Percentiles rank a stretch among this genome's conserved stretches.
Evolutionary conservation across 2,113 vertebrate genomes (phyloP).

Genomic region (Ctenomys sociabilis): DNA sequence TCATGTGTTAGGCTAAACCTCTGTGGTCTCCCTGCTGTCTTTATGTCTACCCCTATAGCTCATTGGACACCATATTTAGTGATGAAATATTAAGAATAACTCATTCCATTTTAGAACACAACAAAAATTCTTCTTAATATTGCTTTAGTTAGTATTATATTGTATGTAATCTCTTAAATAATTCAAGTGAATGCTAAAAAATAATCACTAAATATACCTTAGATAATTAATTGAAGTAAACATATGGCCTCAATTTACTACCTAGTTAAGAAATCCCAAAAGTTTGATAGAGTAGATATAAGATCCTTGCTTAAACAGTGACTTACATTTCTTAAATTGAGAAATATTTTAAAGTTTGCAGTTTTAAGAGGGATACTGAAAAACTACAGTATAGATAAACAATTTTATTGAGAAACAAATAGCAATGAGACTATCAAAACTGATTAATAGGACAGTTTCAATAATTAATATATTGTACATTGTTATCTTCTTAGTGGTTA

Average conservation of each 20-base stretch:
- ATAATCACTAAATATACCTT: neutral
- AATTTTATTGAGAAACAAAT: no score
- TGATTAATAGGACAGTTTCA: no score
- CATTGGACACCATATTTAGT: neutral
- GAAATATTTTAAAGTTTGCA: neutral
- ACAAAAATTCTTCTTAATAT: neutral
- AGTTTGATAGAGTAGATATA: neutral
- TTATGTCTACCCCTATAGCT: neutral
- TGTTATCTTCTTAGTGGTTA: no score
- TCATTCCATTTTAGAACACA: neutral
- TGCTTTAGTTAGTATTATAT: neutral
- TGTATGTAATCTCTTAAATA: neutral
- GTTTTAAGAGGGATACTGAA: neutral
- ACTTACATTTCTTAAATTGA: neutral
- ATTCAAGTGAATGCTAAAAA: constrained; percentile 12
- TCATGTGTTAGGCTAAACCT: neutral
- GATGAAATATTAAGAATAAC: neutral
- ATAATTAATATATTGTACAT: no score
- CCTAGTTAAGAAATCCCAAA: neutral
- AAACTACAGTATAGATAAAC: neutral
- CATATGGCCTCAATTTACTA: neutral
- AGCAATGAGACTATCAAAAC: no score
- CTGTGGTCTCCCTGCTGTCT: neutral
- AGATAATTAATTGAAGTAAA: neutral
- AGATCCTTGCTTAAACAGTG: neutral